Evolutionary conservation across 2,888 invertebrate species (phyloP).

Genomic region (Hemicrepidius hirtus): DNA sequence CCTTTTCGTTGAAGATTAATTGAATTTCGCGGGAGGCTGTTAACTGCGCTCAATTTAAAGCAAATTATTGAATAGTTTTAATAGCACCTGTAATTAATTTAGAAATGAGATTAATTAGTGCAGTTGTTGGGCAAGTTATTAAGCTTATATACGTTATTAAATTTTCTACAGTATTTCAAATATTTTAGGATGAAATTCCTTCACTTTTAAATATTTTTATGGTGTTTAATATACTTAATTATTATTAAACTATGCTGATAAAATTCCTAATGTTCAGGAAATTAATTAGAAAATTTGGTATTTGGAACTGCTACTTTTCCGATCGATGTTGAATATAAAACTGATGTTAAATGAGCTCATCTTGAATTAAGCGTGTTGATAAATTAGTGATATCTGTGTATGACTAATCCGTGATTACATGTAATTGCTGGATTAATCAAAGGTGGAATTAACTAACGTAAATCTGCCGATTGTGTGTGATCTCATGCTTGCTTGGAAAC

Average conservation of each 20-base stretch:
- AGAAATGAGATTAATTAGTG: slow-evolving; percentile 30
- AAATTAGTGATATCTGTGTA: slow-evolving; percentile 12
- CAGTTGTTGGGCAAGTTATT: slow-evolving; percentile 8
- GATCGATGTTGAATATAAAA: background rate
- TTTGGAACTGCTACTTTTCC: background rate
- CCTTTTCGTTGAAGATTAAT: slow-evolving; percentile 26
- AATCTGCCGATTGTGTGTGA: slow-evolving; percentile 16
- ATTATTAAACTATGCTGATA: too few species aligned
- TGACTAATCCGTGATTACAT: slow-evolving; percentile 11
- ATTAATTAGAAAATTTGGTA: too few species aligned
- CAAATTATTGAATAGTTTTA: slow-evolving; percentile 34
- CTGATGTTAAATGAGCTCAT: background rate
- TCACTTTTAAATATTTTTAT: too few species aligned
- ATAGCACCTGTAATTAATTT: slow-evolving; percentile 33
- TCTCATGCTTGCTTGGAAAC: slow-evolving; percentile 9
- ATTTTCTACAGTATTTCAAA: background rate
- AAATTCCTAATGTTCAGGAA: too few species aligned
- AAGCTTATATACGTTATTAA: slow-evolving; percentile 18
- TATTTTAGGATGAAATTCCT: background rate
- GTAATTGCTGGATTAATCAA: slow-evolving; percentile 21
- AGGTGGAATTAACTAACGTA: background rate
- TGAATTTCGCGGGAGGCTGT: slow-evolving; percentile 19
- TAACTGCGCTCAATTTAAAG: slow-evolving; percentile 27
- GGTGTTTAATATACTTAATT: too few species aligned
- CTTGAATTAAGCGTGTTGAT: background rate